A percentile compares a stretch with the other conserved stretches of the same genome.
Conservation (phyloP, 2,113 vertebrate species). For the Chloropsis hardwickii region DNA sequence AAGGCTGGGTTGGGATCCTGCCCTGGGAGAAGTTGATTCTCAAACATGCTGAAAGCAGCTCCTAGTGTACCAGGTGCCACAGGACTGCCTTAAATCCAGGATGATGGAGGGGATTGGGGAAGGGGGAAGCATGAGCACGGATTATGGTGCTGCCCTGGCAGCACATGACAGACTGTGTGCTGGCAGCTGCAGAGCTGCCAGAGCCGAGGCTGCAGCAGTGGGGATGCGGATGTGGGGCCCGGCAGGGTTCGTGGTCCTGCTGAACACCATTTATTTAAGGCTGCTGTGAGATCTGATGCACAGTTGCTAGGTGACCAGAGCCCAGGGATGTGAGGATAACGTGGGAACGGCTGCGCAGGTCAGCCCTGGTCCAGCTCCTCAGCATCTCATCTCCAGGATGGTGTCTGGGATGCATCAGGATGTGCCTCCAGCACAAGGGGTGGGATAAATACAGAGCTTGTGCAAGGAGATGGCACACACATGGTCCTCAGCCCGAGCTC, state of each 20-base stretch:
- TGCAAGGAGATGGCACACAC: background rate
- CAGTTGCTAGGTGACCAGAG: conserved; percentile 51
- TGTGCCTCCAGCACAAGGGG: background rate
- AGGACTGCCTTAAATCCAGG: background rate
- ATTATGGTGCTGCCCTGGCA: background rate
- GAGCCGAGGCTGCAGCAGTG: background rate
- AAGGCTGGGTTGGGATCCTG: background rate
- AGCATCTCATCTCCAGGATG: background rate
- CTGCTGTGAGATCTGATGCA: background rate
- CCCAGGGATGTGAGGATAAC: background rate
- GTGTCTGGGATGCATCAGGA: background rate
- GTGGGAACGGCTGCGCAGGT: background rate
- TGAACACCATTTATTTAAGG: background rate
- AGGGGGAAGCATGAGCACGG: background rate
- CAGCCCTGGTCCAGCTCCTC: background rate
- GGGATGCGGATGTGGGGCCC: background rate
- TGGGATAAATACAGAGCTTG: background rate
- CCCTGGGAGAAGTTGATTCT: background rate
- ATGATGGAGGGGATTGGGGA: background rate
- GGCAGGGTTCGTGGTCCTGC: background rate
- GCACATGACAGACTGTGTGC: background rate
- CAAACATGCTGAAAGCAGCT: background rate
- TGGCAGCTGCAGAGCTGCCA: background rate
- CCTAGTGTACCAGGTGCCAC: background rate
- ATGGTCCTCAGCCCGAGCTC: accelerated